Base-by-base conservation (phyloP, 2,113 vertebrate species). In the Daphoenositta chrysoptera region DNA sequence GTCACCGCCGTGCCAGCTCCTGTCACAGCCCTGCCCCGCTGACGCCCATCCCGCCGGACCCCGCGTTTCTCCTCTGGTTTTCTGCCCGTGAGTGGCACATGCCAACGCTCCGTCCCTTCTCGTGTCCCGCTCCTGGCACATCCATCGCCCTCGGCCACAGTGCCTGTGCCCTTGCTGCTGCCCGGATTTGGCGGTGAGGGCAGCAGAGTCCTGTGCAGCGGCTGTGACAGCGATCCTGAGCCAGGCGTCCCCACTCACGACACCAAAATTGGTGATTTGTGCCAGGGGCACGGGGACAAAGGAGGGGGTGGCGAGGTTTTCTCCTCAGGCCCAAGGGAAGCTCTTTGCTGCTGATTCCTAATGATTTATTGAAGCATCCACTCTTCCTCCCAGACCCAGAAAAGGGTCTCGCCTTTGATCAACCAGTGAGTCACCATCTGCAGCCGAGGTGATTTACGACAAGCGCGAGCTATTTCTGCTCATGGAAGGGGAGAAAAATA, bases 341-440 rank as follows among this genome's bases (percentile, higher is more conserved):
- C 70, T 68, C 65, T 75, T 35, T 39, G 35, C 54, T 61, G 77
- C 75, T 2, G 4, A 68, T 79, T 72, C 61, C 66, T 72, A 69
- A 87, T 39, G 89, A 93, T 95, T 96, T 94, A 79, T 82, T 83
- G 91, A 61, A 82, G 70, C 78, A 58, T 16, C 87, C 2, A 5
- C 24, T 84, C 73, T 91, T 75, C 81, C 35, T 15, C 53, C 18
- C 87, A 87, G 89, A 15, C 78, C 93, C 66, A 87, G 89, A 66
- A 85, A 90, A 94, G 89, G 93, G 89, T 89, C 89, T 79, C 31
- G 78, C 84, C 96, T 97, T 93, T 95, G 95, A 96, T 96, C 94
- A 93, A 35, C 93, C 68, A 11, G 87, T 97, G 96, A 97, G 91
- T 97, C 96, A 96, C 89, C 83, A 93, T 96, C 94, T 68, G 87